A percentile compares a stretch with the other conserved stretches of the same genome.
Evolutionary conservation across 2,797 vertebrate genomes (phyloP).

Genomic region (Cephalopachus bancanus): DNA sequence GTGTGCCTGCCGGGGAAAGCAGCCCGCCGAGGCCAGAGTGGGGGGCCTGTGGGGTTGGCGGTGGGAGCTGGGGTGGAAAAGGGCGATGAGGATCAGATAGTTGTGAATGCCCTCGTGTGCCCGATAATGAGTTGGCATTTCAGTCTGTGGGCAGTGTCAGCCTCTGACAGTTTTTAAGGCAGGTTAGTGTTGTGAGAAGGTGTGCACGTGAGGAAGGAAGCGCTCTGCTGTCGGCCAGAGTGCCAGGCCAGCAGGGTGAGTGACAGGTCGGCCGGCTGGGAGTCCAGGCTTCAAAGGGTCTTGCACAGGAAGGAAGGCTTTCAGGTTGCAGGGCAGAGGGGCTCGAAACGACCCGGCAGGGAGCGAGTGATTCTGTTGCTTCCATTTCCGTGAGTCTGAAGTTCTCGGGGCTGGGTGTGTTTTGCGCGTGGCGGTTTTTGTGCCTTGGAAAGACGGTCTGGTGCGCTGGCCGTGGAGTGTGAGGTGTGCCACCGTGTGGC

Average conservation of each 20-base stretch:
- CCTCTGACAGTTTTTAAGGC: conserved; percentile 14
- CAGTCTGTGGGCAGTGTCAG: neutral
- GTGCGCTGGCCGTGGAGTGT: neutral
- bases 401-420: neutral
- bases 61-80: conserved; percentile 1
- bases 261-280: neutral
- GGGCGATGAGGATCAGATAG: neutral
- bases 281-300: conserved; percentile 7
- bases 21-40: neutral
- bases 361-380: neutral
- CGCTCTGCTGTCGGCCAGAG: neutral
- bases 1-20: neutral
- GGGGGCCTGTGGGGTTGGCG: neutral
- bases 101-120: neutral
- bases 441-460: conserved; percentile 28
- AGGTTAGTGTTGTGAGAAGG: neutral
- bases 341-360: neutral
- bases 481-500: neutral
- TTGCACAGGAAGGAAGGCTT: neutral
- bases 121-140: neutral
- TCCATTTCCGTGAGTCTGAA: conserved; percentile 41
- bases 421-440: neutral
- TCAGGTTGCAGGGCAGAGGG: neutral
- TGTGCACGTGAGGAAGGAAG: neutral
- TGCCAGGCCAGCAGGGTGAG: neutral